Evolutionary conservation across 2,113 vertebrate genomes (phyloP).

Genomic region (Globicephala melas): DNA sequence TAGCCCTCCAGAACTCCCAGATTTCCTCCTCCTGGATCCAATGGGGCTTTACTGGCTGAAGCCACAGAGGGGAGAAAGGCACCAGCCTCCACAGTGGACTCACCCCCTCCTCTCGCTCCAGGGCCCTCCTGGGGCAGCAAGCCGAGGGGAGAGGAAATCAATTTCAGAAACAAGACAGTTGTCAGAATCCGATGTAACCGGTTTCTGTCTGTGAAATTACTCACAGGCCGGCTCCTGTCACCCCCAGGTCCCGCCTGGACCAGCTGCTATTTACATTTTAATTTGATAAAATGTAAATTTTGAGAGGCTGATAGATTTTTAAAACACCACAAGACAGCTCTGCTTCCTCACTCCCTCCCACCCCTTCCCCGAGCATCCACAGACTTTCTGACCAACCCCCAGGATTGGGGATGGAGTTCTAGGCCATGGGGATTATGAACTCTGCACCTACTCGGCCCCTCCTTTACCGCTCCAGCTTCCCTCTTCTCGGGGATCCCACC

Average conservation of each 20-base stretch:
- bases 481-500: background rate
- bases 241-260: conserved; percentile 59
- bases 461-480: background rate
- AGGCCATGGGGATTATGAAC: background rate
- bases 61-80: background rate
- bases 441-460: background rate
- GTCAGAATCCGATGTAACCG: conserved; percentile 61
- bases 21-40: background rate
- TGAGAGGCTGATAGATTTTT: conserved; percentile 67
- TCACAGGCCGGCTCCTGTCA: conserved; percentile 45
- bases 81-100: background rate
- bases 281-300: conserved; percentile 48
- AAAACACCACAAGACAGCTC: conserved; percentile 22
- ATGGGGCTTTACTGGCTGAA: background rate
- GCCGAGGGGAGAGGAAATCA: conserved; percentile 57
- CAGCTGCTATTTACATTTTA: conserved; percentile 74
- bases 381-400: background rate
- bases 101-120: background rate
- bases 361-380: background rate
- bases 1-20: background rate
- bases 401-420: background rate
- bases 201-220: conserved; percentile 68
- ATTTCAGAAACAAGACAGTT: conserved; percentile 71
- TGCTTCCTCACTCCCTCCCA: background rate
- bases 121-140: background rate